Percentiles rank a stretch among this genome's conserved stretches.
Conservation (phyloP, 2,113 vertebrate genomes). For the Engystomops pustulosus region DNA sequence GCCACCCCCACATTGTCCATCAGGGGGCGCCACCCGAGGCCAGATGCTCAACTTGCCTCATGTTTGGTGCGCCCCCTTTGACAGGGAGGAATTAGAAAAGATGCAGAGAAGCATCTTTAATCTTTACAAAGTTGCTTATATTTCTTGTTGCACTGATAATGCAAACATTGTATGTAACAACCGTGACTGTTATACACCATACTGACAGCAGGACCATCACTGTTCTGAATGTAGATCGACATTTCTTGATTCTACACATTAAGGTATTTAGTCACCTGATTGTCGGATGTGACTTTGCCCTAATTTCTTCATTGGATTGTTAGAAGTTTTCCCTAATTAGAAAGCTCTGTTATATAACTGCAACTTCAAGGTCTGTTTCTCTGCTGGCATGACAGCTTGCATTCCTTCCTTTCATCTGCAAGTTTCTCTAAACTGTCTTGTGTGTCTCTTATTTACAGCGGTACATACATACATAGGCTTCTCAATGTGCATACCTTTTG, state of each 20-base stretch:
- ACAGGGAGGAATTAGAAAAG: too few relatives aligned
- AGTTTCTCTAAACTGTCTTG: conserved; percentile 18
- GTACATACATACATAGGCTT: not conserved
- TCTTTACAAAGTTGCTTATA: too few relatives aligned
- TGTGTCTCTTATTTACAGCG: not conserved
- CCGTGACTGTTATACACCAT: too few relatives aligned
- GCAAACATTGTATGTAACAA: too few relatives aligned
- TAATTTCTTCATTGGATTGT: conserved; percentile 40
- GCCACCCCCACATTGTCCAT: too few relatives aligned
- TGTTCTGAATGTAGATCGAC: too few relatives aligned
- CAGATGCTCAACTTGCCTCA: too few relatives aligned
- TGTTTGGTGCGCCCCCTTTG: too few relatives aligned
- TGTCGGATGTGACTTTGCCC: conserved; percentile 19
- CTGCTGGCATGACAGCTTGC: conserved; percentile 50
- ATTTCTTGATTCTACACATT: conserved; percentile 17
- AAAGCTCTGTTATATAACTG: conserved; percentile 44
- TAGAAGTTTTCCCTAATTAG: conserved; percentile 48
- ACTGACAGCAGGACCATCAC: too few relatives aligned
- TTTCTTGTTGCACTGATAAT: too few relatives aligned
- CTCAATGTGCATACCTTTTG: not conserved
- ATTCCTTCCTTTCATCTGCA: conserved; percentile 36
- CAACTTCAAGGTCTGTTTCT: conserved; percentile 39
- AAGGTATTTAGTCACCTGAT: conserved; percentile 35
- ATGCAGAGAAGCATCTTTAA: too few relatives aligned
- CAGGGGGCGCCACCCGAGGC: too few relatives aligned